Conservation (phyloP, 2,113 vertebrate genomes). For the Myotis brandtii region DNA sequence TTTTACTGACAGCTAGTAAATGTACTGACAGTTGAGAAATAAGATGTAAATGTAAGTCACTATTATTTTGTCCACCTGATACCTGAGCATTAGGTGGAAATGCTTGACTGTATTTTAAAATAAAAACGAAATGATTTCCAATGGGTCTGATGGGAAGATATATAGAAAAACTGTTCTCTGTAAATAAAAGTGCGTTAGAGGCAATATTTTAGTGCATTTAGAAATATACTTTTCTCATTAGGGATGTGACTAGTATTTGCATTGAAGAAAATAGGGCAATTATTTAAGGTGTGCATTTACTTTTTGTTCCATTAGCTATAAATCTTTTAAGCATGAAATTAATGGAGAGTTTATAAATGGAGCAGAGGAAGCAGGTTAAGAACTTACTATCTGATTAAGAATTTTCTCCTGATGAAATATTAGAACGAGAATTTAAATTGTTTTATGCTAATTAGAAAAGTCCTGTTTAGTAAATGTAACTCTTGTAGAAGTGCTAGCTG, state of each 20-base stretch:
- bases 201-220: not conserved
- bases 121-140: slow-evolving; percentile 55
- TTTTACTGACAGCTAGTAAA: slow-evolving; percentile 78
- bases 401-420: not conserved
- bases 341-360: slow-evolving; percentile 9
- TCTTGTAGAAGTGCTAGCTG: not conserved
- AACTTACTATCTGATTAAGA: slow-evolving; percentile 45
- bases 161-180: not conserved
- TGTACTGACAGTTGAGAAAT: slow-evolving; percentile 73
- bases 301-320: slow-evolving; percentile 43
- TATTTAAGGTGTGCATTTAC: slow-evolving; percentile 43
- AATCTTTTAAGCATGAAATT: slow-evolving; percentile 55
- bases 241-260: not conserved
- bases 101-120: slow-evolving; percentile 65
- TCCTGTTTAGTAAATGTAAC: not conserved
- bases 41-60: slow-evolving; percentile 74
- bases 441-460: slow-evolving; percentile 23
- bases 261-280: slow-evolving; percentile 4
- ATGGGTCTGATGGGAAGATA: not conserved
- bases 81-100: slow-evolving; percentile 15
- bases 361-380: slow-evolving; percentile 14
- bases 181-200: slow-evolving; percentile 54
- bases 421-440: not conserved
- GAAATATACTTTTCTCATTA: slow-evolving; percentile 34
- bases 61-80: slow-evolving; percentile 74